Conservation (phyloP, 1,140 invertebrate genomes). For the Adelges cooleyi region DNA sequence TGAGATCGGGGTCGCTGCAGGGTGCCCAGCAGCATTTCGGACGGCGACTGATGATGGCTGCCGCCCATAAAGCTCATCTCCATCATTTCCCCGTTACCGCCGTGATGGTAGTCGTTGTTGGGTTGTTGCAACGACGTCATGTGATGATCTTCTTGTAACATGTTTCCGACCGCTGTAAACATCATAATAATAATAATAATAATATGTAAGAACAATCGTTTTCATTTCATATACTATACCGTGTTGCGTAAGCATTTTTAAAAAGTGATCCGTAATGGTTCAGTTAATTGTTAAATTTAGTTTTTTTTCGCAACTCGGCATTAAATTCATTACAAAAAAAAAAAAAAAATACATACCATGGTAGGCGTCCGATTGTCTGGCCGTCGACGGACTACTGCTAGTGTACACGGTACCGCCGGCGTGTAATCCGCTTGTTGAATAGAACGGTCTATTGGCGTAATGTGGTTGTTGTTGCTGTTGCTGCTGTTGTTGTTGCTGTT, state of each 20-base stretch:
- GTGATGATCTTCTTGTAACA: not conserved
- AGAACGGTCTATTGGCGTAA: conserved; percentile 29
- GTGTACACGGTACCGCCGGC: conserved; percentile 2
- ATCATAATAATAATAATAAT: no score
- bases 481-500: conserved; percentile 41
- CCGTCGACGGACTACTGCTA: not conserved
- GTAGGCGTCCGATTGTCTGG: not conserved
- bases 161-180: not conserved
- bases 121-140: not conserved
- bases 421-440: conserved; percentile 10
- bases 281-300: no score
- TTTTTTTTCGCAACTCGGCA: no score
- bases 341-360: conserved; percentile 6
- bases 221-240: no score
- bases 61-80: not conserved
- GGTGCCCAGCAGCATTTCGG: conserved; percentile 18
- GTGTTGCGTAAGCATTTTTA: no score
- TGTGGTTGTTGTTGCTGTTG: conserved; percentile 33
- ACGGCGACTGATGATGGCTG: conserved; percentile 1
- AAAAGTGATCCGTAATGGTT: no score
- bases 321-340: no score
- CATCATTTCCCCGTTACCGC: conserved; percentile 31
- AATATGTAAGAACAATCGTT: no score
- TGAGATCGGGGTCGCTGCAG: conserved; percentile 24
- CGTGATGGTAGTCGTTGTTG: conserved; percentile 32